Evolutionary conservation across 2,888 invertebrate genomes (phyloP).

Genomic region (Herminia tarsipennalis): DNA sequence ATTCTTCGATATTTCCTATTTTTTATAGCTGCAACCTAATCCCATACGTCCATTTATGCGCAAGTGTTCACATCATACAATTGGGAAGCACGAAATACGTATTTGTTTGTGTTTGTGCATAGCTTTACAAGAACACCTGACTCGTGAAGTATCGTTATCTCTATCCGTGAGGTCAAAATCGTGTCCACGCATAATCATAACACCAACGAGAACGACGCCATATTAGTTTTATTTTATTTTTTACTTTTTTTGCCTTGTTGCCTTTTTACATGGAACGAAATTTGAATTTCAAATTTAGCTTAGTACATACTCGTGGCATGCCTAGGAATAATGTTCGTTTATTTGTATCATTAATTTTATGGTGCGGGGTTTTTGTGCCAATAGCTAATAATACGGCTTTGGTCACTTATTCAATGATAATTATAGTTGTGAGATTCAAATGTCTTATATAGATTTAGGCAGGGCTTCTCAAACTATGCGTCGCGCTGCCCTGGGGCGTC

Average conservation of each 20-base stretch:
- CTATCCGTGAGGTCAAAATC: constrained; percentile 29
- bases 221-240: constrained; percentile 17
- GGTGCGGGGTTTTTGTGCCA: too few species aligned
- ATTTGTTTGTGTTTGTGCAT: constrained; percentile 19
- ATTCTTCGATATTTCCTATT: background rate
- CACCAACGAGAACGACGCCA: constrained; percentile 16
- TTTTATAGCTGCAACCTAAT: background rate
- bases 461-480: too few species aligned
- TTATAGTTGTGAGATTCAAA: too few species aligned
- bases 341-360: too few species aligned
- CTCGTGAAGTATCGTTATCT: constrained; percentile 29
- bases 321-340: too few species aligned
- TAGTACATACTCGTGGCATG: too few species aligned
- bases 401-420: too few species aligned
- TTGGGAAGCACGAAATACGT: constrained; percentile 5
- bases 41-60: background rate
- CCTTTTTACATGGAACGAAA: constrained; percentile 2
- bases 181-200: constrained; percentile 46
- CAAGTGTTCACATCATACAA: background rate
- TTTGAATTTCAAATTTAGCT: background rate
- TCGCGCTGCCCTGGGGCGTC: too few species aligned
- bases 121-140: constrained; percentile 9
- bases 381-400: too few species aligned
- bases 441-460: too few species aligned
- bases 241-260: background rate